These are phyloP conservation scores for Chauna torquata DNA, from an alignment of 2,113 vertebrate species.

Conservation along the genomic window DNA sequence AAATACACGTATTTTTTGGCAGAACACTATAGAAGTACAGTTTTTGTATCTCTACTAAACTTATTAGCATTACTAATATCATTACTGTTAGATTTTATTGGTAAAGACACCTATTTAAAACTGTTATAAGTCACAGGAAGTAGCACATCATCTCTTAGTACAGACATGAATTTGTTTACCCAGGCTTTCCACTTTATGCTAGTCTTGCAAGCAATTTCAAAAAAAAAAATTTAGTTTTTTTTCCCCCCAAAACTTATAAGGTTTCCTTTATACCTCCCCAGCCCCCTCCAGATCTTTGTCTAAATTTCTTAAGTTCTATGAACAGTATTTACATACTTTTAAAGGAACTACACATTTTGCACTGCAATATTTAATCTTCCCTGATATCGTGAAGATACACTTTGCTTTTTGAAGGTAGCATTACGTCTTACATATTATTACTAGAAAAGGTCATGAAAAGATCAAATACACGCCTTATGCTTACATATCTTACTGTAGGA, in stretches of 20 bases:
- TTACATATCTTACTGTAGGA: constrained; percentile 25
- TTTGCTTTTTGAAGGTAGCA: constrained; percentile 25
- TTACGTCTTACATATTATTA: constrained; percentile 20
- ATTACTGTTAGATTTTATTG: neutral
- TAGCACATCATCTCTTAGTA: neutral
- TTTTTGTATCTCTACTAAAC: neutral
- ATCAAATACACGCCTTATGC: constrained; percentile 31
- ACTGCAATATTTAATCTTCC: constrained; percentile 5
- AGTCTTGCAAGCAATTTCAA: neutral
- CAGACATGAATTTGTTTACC: neutral
- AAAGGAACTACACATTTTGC: neutral
- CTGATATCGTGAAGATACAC: neutral
- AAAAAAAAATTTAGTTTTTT: too few species aligned
- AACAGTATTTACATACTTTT: neutral
- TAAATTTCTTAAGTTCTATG: neutral
- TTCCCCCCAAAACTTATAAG: neutral
- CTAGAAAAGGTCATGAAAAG: constrained; percentile 62
- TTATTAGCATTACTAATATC: neutral
- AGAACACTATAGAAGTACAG: neutral
- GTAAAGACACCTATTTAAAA: neutral
- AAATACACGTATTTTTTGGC: neutral
- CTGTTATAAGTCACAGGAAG: neutral
- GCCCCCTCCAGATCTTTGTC: neutral
- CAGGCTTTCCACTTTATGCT: neutral
- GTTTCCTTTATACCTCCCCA: neutral